A percentile compares a stretch with the other conserved stretches of the same genome.
Conservation (phyloP, 2,888 invertebrate genomes). For the Cyclophora albipunctata region DNA sequence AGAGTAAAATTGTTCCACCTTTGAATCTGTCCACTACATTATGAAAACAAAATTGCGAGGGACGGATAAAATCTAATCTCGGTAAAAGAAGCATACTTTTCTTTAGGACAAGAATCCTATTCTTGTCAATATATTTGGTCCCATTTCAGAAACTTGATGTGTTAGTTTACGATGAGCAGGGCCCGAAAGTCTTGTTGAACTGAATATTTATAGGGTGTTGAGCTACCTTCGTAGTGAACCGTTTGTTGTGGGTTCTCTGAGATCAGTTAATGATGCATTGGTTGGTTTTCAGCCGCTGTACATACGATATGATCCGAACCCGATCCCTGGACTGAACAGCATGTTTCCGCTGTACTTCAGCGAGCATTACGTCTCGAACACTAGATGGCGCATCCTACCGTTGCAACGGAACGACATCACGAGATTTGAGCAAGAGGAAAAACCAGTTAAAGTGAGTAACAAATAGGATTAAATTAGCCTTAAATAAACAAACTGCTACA, state of each 20-base stretch:
- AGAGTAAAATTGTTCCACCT: slow-evolving; percentile 8
- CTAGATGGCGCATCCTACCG: slow-evolving; percentile 61
- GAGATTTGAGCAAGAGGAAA: slow-evolving; percentile 60
- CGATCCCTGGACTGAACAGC: slow-evolving; percentile 58
- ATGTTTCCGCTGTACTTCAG: slow-evolving; percentile 57
- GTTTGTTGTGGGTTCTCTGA: slow-evolving; percentile 7
- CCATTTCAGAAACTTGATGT: slow-evolving; percentile 20
- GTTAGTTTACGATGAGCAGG: slow-evolving; percentile 3
- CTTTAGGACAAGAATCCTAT: slow-evolving; percentile 31
- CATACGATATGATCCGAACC: slow-evolving; percentile 59
- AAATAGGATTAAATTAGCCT: background rate
- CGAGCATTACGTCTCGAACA: slow-evolving; percentile 57
- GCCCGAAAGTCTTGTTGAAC: slow-evolving; percentile 1
- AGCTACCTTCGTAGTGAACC: slow-evolving; percentile 3
- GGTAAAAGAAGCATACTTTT: slow-evolving; percentile 28
- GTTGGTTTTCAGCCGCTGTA: slow-evolving; percentile 57
- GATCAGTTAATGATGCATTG: slow-evolving; percentile 16
- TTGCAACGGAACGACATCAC: slow-evolving; percentile 46
- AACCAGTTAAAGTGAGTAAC: slow-evolving; percentile 36
- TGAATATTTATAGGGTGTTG: slow-evolving; percentile 5
- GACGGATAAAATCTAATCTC: slow-evolving; percentile 29
- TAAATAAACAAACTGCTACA: no score
- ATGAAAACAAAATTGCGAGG: slow-evolving; percentile 26
- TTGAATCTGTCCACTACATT: slow-evolving; percentile 22
- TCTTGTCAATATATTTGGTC: slow-evolving; percentile 30